Evolutionary conservation across 2,797 vertebrate genomes (phyloP).

Genomic region (Acestrorhynchus altus): DNA sequence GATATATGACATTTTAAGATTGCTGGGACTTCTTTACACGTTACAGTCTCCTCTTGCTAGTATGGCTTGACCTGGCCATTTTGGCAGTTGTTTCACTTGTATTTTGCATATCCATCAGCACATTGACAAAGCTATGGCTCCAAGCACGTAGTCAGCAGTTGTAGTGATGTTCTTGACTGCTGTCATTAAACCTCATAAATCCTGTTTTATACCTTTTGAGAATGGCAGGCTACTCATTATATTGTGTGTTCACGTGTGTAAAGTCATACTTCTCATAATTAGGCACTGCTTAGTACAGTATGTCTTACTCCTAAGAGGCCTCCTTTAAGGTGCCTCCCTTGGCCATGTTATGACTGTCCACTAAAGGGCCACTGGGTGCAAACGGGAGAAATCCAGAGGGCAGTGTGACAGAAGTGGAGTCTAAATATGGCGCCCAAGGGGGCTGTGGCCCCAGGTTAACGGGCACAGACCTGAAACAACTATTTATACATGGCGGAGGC

Average conservation of each 20-base stretch:
- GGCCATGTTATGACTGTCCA: slow-evolving; percentile 10
- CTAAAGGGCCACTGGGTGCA: slow-evolving; percentile 51
- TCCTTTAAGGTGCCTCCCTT: not conserved
- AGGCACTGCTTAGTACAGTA: not conserved
- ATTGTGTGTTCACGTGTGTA: not conserved
- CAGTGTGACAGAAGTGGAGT: slow-evolving; percentile 54
- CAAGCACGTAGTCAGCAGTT: not conserved
- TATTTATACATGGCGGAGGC: slow-evolving; percentile 77
- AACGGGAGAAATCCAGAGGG: slow-evolving; percentile 69
- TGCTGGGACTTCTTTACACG: no score
- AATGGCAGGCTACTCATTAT: not conserved
- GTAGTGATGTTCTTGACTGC: not conserved
- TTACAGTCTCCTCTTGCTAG: no score
- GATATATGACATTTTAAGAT: no score
- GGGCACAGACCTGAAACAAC: slow-evolving; percentile 70
- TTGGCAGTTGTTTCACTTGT: no score
- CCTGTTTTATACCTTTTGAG: not conserved
- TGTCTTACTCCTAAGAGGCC: not conserved
- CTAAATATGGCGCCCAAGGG: slow-evolving; percentile 66
- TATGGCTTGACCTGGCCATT: no score
- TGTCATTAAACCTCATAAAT: not conserved
- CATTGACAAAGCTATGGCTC: not conserved
- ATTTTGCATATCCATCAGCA: not conserved
- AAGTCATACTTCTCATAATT: not conserved
- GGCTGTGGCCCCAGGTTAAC: slow-evolving; percentile 58